These are phyloP conservation scores for Poeciliopsis gracilis DNA, from an alignment of 2,797 vertebrate genomes.

Conservation along the genomic window DNA sequence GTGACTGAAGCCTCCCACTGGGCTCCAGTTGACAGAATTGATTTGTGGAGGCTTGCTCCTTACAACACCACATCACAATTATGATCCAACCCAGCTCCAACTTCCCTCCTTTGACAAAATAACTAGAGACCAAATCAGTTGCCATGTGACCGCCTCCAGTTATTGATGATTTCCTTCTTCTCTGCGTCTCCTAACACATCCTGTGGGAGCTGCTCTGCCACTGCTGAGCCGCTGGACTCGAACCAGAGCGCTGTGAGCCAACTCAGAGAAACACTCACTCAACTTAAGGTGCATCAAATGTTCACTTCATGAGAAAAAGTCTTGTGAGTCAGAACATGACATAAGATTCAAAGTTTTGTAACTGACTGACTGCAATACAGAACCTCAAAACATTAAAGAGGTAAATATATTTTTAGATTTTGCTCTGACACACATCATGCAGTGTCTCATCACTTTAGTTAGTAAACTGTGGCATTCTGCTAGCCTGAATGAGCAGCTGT, in stretches of 20 bases:
- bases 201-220: constrained; percentile 2
- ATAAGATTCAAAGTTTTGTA: not conserved
- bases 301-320: not conserved
- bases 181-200: not conserved
- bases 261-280: not conserved
- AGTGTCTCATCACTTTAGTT: not conserved
- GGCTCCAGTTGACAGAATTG: not conserved
- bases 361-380: not conserved
- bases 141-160: not conserved
- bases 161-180: constrained; percentile 7
- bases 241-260: not conserved
- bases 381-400: not conserved
- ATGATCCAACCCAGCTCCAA: not conserved
- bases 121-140: not conserved
- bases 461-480: not conserved
- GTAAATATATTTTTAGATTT: not conserved
- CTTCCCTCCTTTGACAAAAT: not conserved
- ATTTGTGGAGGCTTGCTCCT: not conserved
- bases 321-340: not conserved
- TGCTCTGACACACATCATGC: not conserved
- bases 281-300: not conserved
- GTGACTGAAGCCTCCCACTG: not conserved
- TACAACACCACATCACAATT: not conserved
- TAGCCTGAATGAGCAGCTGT: no score
- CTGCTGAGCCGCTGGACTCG: not conserved